These are phyloP conservation scores for Zaprionus gabonicus DNA, from an alignment of 1,140 invertebrate species.

Conservation along the genomic window DNA sequence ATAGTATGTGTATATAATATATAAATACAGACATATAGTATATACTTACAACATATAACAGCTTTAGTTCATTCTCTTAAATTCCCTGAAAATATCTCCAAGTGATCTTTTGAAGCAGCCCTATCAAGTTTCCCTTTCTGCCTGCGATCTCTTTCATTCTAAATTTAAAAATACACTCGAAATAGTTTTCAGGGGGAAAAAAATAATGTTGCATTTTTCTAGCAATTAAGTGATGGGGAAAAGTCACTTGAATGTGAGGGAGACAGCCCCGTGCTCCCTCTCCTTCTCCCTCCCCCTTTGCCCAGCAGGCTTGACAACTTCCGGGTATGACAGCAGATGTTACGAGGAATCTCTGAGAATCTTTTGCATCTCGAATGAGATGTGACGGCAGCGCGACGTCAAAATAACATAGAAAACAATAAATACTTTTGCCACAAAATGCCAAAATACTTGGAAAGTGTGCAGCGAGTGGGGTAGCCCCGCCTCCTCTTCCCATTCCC, in stretches of 20 bases:
- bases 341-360: slow-evolving; percentile 21
- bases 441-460: slow-evolving; percentile 36
- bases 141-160: neutral
- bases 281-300: neutral
- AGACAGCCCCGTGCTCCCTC: neutral
- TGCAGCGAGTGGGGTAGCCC: neutral
- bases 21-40: neutral
- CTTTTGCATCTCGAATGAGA: slow-evolving; percentile 23
- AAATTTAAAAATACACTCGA: slow-evolving; percentile 7
- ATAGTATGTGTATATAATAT: neutral
- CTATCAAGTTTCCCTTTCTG: neutral
- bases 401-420: slow-evolving; percentile 53
- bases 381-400: slow-evolving; percentile 27
- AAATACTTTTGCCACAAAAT: slow-evolving; percentile 30
- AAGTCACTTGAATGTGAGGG: neutral
- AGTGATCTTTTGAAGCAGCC: neutral
- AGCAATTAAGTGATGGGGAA: neutral
- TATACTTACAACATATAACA: neutral
- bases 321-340: slow-evolving; percentile 48
- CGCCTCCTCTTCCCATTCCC: no score
- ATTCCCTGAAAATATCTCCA: neutral
- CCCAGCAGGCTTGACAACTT: slow-evolving; percentile 30
- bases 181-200: slow-evolving; percentile 6
- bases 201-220: neutral
- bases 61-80: neutral